Evolutionary conservation across 2,113 vertebrate species (phyloP).

Genomic region (Caloenas nicobarica): DNA sequence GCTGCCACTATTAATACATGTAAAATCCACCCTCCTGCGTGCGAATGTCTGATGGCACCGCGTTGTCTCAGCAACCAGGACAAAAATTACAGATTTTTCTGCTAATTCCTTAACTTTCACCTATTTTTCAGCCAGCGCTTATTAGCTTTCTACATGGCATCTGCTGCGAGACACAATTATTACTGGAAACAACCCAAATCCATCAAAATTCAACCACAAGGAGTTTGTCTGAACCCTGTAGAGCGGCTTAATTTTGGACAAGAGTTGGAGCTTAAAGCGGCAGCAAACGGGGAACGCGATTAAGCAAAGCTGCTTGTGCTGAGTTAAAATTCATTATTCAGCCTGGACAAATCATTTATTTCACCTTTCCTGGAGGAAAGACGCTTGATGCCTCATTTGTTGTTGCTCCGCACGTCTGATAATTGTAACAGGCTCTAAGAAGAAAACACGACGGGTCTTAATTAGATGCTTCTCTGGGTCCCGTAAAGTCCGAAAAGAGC

Average conservation of each 20-base stretch:
- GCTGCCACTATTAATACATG: accelerated
- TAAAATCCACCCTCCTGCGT: not conserved
- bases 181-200: conserved; percentile 14
- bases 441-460: conserved; percentile 81
- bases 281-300: not conserved
- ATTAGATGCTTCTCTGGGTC: conserved; percentile 82
- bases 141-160: not conserved
- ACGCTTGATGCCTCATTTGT: conserved; percentile 46
- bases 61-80: not conserved
- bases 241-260: not conserved
- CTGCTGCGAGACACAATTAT: not conserved
- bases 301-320: not conserved
- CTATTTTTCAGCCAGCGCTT: not conserved
- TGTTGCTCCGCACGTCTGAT: conserved; percentile 54
- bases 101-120: not conserved
- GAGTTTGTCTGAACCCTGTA: not conserved
- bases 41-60: accelerated
- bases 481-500: conserved; percentile 83
- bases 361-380: not conserved
- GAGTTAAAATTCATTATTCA: not conserved
- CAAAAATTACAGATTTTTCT: not conserved
- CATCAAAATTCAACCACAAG: conserved; percentile 43
- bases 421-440: conserved; percentile 79
- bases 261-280: not conserved
- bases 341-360: not conserved